Evolutionary conservation across 1,140 invertebrate genomes (phyloP), one percentile per base, ranked within the genome.

Genomic region (Cephus cinctus): DNA sequence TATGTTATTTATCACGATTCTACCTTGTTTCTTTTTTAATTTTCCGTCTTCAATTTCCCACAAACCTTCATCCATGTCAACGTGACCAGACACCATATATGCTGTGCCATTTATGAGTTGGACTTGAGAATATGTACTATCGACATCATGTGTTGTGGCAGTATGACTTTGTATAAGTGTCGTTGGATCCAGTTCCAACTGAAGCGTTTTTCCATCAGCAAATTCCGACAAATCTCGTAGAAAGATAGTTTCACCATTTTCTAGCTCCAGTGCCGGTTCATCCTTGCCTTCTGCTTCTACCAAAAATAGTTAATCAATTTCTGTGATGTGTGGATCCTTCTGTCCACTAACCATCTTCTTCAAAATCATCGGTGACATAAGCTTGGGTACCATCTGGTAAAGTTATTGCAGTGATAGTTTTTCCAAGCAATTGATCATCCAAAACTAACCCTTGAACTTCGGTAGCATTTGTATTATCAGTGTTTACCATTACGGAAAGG

Each of bases 381-480:
- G 73, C 68, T 59, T 71, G 66, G 2, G 62, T 73, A 20, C 71
- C 72, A 60, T 75, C 70, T 5, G 71, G 61, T 23, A 75, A 50
- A 12, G 69, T 73, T 32, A 75, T 59, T 4, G 70, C 57, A 21
- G 70, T 72, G 6, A 75, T 30, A 27, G 63, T 61, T 6, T 61
- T 57, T 1, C 56, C 49, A 4, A 71, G 52, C 5, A 63, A 21
- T 20, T 72, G 62, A 19, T 72, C 64, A 4, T 68, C 60, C 21
- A 73, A 44, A 34, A 70, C 58, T 14, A 73, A 40, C 34, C 65
- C 55, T 25, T 71, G 62, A 5, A 68, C 54, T 21, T 61, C 51
- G 0, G 43, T 20, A 19, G 59, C 59, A 6, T 41, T 61, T 5
- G 45, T 34, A 44, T 61, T 49, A 15, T 56, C 53, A 20, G 68